Evolutionary conservation across 2,113 vertebrate species (phyloP).

Genomic region (Orycteropus afer): DNA sequence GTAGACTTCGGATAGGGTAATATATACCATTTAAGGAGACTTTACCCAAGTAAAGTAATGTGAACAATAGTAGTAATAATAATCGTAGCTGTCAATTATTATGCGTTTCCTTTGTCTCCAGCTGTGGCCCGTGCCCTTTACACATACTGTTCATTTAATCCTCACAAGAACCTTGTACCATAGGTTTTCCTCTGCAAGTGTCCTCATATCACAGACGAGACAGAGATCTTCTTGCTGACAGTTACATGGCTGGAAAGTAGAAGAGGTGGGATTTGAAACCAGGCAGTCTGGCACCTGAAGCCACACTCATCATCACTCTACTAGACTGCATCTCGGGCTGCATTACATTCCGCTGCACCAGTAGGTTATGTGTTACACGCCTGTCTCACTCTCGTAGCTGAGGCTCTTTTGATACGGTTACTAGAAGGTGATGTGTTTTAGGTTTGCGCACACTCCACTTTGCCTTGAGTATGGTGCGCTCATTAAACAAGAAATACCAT

Average conservation of each 20-base stretch:
- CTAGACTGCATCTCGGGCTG: not conserved
- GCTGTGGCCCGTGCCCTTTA: not conserved
- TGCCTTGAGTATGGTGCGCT: constrained; percentile 22
- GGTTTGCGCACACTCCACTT: not conserved
- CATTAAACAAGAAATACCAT: constrained; percentile 52
- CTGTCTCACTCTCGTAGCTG: not conserved
- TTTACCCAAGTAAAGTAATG: not conserved
- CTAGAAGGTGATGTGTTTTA: not conserved
- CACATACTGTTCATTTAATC: not conserved
- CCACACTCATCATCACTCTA: not conserved
- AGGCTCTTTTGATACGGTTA: not conserved
- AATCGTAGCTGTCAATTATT: not conserved
- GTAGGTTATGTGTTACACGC: not conserved
- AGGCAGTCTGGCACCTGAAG: not conserved
- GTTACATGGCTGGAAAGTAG: not conserved
- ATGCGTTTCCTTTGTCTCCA: not conserved
- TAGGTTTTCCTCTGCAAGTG: not conserved
- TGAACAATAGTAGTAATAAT: not conserved
- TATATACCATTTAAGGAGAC: not conserved
- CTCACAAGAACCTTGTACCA: fast-evolving
- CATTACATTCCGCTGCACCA: not conserved
- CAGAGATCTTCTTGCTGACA: not conserved
- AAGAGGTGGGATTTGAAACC: not conserved
- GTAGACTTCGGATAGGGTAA: not conserved
- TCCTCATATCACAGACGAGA: not conserved